Evolutionary conservation across 1,140 invertebrate genomes (phyloP).

Genomic region (Oryctes rhinoceros): DNA sequence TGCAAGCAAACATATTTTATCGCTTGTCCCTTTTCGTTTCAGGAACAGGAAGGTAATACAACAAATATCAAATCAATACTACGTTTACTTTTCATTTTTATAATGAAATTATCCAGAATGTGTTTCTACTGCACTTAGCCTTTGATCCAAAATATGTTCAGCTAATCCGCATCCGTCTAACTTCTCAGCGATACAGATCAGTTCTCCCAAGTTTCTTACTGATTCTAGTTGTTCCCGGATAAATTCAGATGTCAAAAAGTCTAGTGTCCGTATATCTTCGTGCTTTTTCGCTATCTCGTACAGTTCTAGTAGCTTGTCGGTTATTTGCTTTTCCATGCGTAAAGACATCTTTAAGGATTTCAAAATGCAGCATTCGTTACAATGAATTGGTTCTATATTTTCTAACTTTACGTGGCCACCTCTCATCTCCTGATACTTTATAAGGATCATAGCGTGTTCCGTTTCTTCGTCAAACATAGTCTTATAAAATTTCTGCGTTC

Average conservation of each 20-base stretch:
- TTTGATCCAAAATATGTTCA: conserved; percentile 54
- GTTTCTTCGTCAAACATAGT: conserved; percentile 78
- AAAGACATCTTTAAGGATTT: conserved; percentile 75
- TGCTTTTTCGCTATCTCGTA: conserved; percentile 66
- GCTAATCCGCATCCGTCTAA: conserved; percentile 45
- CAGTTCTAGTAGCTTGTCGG: neutral
- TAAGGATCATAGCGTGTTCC: conserved; percentile 76
- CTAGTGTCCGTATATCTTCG: conserved; percentile 73
- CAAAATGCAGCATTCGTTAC: conserved; percentile 70
- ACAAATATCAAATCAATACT: too few species aligned
- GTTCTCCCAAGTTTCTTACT: conserved; percentile 50
- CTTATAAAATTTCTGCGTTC: conserved; percentile 76
- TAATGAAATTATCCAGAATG: neutral
- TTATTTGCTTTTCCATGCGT: conserved; percentile 76
- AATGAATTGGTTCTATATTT: conserved; percentile 67
- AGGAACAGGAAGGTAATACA: too few species aligned
- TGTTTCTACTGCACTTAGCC: neutral
- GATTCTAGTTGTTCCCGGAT: conserved; percentile 74
- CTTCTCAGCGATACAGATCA: conserved; percentile 48
- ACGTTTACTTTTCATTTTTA: too few species aligned
- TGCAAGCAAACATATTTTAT: too few species aligned
- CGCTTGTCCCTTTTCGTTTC: too few species aligned
- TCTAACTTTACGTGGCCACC: conserved; percentile 73
- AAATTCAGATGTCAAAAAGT: conserved; percentile 76
- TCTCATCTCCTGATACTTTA: conserved; percentile 82